phyloP scores from a whole-genome alignment of 2,888 invertebrate genomes.

The Syrphus vitripennis region DNA sequence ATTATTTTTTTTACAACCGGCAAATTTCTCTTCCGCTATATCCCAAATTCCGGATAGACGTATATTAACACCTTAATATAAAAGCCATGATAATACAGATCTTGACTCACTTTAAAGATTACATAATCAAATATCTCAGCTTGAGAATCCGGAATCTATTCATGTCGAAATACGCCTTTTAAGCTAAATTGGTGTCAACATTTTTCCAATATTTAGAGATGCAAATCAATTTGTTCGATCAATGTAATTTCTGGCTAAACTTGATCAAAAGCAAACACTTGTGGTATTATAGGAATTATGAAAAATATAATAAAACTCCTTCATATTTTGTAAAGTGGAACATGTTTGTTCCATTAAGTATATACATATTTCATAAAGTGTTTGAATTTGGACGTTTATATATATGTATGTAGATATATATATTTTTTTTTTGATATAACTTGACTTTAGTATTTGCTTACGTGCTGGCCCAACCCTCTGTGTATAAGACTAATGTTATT shows the following conservation, averaged over 20 bases:
- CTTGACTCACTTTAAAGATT: background rate
- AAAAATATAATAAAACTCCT: background rate
- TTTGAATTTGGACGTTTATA: conserved; percentile 43
- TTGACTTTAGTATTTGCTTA: conserved; percentile 37
- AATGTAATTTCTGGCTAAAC: background rate
- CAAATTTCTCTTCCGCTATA: background rate
- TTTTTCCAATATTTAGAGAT: background rate
- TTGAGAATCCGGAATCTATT: background rate
- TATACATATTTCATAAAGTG: conserved; percentile 6
- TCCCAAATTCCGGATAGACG: background rate
- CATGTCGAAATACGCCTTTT: background rate
- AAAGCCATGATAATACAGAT: background rate
- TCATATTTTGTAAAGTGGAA: conserved; percentile 24
- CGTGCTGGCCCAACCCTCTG: conserved; percentile 30
- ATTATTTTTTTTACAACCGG: no score
- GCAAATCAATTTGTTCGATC: background rate
- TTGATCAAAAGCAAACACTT: background rate
- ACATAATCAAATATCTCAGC: background rate
- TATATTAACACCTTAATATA: no score
- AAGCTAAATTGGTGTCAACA: background rate
- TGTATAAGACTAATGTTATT: conserved; percentile 42
- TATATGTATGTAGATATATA: conserved; percentile 16
- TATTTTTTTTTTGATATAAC: conserved; percentile 18
- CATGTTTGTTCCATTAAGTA: conserved; percentile 38
- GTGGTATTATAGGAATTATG: background rate